A percentile compares a stretch with the other conserved stretches of the same genome.
Evolutionary conservation across 2,888 invertebrate species (phyloP).

Genomic region (Cantharis rufa): DNA sequence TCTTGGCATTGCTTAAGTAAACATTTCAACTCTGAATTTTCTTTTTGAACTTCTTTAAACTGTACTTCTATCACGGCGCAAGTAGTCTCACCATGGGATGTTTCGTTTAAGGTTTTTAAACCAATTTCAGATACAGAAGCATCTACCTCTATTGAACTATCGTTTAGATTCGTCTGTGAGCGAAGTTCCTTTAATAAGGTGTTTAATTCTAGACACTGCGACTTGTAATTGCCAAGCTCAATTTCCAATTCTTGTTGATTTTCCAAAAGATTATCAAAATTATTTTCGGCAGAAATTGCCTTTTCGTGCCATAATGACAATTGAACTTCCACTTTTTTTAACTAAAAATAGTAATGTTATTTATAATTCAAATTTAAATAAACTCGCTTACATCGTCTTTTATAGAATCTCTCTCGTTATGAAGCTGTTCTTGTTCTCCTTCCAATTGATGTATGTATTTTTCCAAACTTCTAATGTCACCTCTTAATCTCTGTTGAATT

Average conservation of each 20-base stretch:
- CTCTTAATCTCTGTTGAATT: slow-evolving; percentile 48
- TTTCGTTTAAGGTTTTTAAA: slow-evolving; percentile 1
- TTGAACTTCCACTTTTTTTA: slow-evolving; percentile 52
- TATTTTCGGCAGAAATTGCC: slow-evolving; percentile 43
- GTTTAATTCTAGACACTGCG: slow-evolving; percentile 48
- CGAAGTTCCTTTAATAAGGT: slow-evolving; percentile 57
- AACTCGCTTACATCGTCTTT: slow-evolving; percentile 50
- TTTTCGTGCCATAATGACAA: slow-evolving; percentile 45
- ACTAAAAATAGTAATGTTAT: slow-evolving; percentile 49
- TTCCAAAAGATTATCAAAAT: slow-evolving; percentile 40
- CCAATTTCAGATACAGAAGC: slow-evolving; percentile 22
- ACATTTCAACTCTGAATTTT: slow-evolving; percentile 41
- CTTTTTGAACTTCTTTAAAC: slow-evolving; percentile 48
- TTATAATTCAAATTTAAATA: neutral
- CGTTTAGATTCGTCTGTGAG: slow-evolving; percentile 33
- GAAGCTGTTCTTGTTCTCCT: slow-evolving; percentile 59
- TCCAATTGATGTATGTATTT: slow-evolving; percentile 59
- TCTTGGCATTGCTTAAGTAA: slow-evolving; percentile 26
- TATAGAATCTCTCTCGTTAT: slow-evolving; percentile 59
- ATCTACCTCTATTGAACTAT: slow-evolving; percentile 39
- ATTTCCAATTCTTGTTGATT: slow-evolving; percentile 42
- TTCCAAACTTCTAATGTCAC: slow-evolving; percentile 62
- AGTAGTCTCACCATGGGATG: slow-evolving; percentile 47
- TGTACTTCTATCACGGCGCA: slow-evolving; percentile 54
- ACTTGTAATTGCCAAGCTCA: slow-evolving; percentile 41